Evolutionary conservation across 2,113 vertebrate species (phyloP).

Genomic region (Urocolius indicus): DNA sequence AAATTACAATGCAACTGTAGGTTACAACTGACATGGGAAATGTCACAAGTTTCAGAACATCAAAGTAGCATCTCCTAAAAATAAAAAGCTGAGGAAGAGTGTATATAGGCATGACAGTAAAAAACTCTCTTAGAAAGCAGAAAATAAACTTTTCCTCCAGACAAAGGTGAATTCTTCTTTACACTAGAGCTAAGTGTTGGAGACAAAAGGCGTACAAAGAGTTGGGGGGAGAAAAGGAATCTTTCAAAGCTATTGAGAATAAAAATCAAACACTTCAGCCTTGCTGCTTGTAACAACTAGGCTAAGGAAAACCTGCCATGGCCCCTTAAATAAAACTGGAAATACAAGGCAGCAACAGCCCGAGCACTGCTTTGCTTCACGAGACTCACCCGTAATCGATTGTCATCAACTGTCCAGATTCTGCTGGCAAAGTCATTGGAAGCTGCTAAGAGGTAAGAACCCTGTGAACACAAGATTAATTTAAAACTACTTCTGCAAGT

Average conservation of each 20-base stretch:
- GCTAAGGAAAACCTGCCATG: not conserved
- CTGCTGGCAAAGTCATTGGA: slow-evolving; percentile 98
- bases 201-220: not conserved
- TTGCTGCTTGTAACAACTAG: not conserved
- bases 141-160: not conserved
- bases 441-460: slow-evolving; percentile 92
- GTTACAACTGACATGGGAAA: not conserved
- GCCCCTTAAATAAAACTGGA: not conserved
- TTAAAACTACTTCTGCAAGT: not conserved
- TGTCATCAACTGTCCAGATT: slow-evolving; percentile 98
- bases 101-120: not conserved
- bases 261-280: not conserved
- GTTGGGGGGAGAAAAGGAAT: not conserved
- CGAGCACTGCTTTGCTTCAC: not conserved
- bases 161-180: not conserved
- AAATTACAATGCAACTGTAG: not conserved
- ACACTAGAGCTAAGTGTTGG: not conserved
- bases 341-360: not conserved
- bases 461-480: slow-evolving; percentile 76
- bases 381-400: slow-evolving; percentile 88
- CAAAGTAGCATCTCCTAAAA: not conserved
- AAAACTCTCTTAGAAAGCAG: not conserved
- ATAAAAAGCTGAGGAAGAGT: not conserved
- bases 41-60: not conserved
- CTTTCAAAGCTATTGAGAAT: not conserved